phyloP scores from a whole-genome alignment of 92 coral and sea anemone genomes.

The Anthopleura xanthogrammica region DNA sequence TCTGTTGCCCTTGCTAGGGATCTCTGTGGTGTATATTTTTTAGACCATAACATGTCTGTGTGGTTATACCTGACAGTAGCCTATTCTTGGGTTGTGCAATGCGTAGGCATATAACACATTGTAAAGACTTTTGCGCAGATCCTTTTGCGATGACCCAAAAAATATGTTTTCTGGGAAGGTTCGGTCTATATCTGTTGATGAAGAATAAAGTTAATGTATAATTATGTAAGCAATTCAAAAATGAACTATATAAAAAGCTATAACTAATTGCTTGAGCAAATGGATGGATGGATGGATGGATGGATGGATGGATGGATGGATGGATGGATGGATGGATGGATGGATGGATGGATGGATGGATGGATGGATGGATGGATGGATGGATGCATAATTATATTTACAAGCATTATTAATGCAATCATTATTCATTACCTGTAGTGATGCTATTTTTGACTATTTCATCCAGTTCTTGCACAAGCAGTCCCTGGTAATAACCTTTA shows the following conservation, averaged over 20 bases:
- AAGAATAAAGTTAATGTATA: not conserved
- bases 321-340: no score
- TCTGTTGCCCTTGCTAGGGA: no score
- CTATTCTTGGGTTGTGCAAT: constrained; percentile 83
- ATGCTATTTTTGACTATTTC: constrained; percentile 63
- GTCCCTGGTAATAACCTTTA: constrained; percentile 46
- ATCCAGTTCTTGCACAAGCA: constrained; percentile 51
- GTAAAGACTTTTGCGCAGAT: constrained; percentile 56
- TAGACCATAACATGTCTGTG: no score
- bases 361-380: not conserved
- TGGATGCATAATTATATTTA: not conserved
- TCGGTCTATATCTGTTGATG: constrained; percentile 74
- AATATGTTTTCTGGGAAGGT: constrained; percentile 95
- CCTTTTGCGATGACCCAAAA: constrained; percentile 59
- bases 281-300: not conserved
- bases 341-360: not conserved
- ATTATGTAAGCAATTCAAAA: not conserved
- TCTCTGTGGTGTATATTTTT: no score
- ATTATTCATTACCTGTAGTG: constrained; percentile 49
- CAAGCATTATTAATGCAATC: not conserved
- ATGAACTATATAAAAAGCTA: not conserved
- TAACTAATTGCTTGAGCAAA: not conserved
- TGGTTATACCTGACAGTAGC: constrained; percentile 85
- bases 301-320: no score
- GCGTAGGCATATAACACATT: constrained; percentile 95